Conservation (phyloP, 2,888 invertebrate genomes). For the Actias luna region DNA sequence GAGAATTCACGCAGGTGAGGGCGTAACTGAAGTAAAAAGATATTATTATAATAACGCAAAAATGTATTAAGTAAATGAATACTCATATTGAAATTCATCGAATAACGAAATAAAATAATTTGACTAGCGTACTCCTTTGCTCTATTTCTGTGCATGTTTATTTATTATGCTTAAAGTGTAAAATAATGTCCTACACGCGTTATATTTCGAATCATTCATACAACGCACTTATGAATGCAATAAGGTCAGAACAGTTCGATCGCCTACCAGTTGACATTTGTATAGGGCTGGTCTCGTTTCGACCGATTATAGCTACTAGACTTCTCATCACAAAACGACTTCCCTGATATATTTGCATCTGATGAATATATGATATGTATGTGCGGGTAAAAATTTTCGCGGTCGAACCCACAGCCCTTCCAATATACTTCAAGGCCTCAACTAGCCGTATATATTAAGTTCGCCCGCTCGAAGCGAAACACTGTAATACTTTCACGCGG, state of each 20-base stretch:
- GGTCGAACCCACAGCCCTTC: slow-evolving; percentile 77
- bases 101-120: neutral
- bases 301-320: slow-evolving; percentile 49
- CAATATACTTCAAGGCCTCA: slow-evolving; percentile 75
- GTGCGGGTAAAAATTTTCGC: slow-evolving; percentile 64
- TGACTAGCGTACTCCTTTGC: neutral
- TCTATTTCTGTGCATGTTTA: neutral
- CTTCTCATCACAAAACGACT: slow-evolving; percentile 58
- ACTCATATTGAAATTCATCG: neutral
- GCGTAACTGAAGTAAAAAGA: neutral
- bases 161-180: neutral
- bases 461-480: slow-evolving; percentile 76
- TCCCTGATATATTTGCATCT: slow-evolving; percentile 65
- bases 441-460: slow-evolving; percentile 74
- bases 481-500: slow-evolving; percentile 80
- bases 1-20: neutral
- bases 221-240: neutral
- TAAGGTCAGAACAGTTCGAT: slow-evolving; percentile 10
- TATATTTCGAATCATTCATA: neutral
- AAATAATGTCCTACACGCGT: neutral
- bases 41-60: neutral
- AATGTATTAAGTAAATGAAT: slow-evolving; percentile 8
- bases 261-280: slow-evolving; percentile 62
- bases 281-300: slow-evolving; percentile 41
- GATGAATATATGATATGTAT: slow-evolving; percentile 42